Conservation (phyloP, 2,797 vertebrate genomes). For the Gymnothorax reevesii region DNA sequence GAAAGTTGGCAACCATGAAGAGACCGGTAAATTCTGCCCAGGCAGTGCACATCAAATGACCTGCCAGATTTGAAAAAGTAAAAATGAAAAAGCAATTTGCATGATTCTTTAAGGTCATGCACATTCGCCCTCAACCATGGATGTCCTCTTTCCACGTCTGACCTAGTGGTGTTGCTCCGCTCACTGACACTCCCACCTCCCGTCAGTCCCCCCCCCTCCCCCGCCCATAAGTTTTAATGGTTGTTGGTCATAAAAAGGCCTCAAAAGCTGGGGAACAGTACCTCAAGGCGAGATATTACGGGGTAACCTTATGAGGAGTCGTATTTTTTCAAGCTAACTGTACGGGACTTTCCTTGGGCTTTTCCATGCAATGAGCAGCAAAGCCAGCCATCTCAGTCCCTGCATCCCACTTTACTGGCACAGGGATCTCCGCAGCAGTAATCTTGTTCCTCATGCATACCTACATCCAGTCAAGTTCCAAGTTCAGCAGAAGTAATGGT, state of each 20-base stretch:
- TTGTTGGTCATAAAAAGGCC: slow-evolving; percentile 66
- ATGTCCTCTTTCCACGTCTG: slow-evolving; percentile 30
- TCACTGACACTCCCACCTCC: slow-evolving; percentile 26
- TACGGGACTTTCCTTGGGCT: background rate
- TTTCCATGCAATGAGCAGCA: background rate
- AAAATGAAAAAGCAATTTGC: background rate
- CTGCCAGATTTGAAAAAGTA: background rate
- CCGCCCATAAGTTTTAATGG: slow-evolving; percentile 39
- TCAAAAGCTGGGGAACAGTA: background rate
- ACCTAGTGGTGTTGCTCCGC: slow-evolving; percentile 42
- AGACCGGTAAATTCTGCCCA: background rate
- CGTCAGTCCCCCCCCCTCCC: slow-evolving; percentile 31
- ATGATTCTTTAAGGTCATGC: slow-evolving; percentile 50
- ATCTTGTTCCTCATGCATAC: background rate
- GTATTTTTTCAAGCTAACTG: background rate
- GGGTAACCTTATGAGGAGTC: background rate
- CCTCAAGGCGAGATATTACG: background rate
- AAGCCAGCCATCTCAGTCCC: background rate
- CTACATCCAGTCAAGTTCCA: slow-evolving; percentile 23
- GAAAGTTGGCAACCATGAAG: background rate
- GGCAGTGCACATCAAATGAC: background rate
- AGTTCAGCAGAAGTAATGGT: slow-evolving; percentile 4
- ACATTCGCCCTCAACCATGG: slow-evolving; percentile 48
- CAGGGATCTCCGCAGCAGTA: background rate
- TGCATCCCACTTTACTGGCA: background rate